Evolutionary conservation across 2,113 vertebrate genomes (phyloP).

Genomic region (Hippocampus comes): DNA sequence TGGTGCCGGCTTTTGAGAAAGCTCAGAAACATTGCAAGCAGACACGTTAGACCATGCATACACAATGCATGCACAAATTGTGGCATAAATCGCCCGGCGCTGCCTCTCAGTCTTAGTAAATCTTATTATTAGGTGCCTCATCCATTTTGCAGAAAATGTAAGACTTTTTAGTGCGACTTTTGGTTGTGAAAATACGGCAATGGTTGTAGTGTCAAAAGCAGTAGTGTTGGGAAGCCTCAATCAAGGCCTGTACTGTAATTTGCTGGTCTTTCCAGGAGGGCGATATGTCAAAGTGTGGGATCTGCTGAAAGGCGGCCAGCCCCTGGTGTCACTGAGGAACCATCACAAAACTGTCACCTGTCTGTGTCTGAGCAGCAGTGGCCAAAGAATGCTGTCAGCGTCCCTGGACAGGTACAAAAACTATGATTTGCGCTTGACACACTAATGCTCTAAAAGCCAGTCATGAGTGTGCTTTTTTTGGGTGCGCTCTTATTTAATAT

Average conservation of each 20-base stretch:
- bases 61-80: too few relatives aligned
- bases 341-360: conserved; percentile 97
- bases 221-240: too few relatives aligned
- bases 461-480: background rate
- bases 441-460: background rate
- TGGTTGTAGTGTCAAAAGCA: background rate
- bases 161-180: too few relatives aligned
- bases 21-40: too few relatives aligned
- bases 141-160: too few relatives aligned
- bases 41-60: too few relatives aligned
- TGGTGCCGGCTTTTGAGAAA: too few relatives aligned
- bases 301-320: conserved; percentile 88
- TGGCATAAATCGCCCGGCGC: too few relatives aligned
- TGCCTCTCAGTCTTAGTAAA: too few relatives aligned
- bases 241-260: background rate
- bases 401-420: conserved; percentile 86
- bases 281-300: conserved; percentile 96
- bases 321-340: conserved; percentile 90
- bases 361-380: conserved; percentile 85
- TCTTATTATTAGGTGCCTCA: too few relatives aligned
- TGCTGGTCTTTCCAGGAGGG: conserved; percentile 74
- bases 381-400: conserved; percentile 88
- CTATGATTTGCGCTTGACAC: background rate
- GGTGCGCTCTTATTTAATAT: background rate
- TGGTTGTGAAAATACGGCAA: background rate